A percentile compares a stretch with the other conserved stretches of the same genome.
phyloP scores from a whole-genome alignment of 2,888 invertebrate species.

The Drosophila acutilabella region DNA sequence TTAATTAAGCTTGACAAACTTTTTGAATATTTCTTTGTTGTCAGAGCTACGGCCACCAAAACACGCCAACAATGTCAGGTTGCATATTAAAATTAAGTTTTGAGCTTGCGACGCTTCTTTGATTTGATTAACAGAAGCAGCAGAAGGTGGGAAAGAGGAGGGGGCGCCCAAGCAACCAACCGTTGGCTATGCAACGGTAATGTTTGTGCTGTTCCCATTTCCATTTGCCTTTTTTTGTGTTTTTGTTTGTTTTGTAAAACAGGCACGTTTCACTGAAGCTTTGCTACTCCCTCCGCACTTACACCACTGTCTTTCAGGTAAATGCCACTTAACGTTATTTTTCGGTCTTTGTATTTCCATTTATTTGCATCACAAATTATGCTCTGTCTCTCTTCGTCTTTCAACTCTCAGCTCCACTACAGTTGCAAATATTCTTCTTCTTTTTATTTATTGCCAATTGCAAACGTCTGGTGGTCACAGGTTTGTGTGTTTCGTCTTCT shows the following conservation, averaged over 20 bases:
- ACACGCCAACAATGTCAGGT: slow-evolving; percentile 7
- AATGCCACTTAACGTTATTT: slow-evolving; percentile 79
- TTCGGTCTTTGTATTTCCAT: slow-evolving; percentile 64
- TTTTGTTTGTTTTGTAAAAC: slow-evolving; percentile 79
- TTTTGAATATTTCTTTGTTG: slow-evolving; percentile 39
- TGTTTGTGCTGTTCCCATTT: slow-evolving; percentile 70
- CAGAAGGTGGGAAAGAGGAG: neutral
- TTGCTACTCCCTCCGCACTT: neutral
- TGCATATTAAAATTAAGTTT: slow-evolving; percentile 65
- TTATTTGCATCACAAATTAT: slow-evolving; percentile 78
- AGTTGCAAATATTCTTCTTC: slow-evolving; percentile 64
- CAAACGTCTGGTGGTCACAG: slow-evolving; percentile 66
- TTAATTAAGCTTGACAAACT: slow-evolving; percentile 59
- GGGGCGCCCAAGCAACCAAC: slow-evolving; percentile 24
- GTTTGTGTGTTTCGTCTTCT: slow-evolving; percentile 29
- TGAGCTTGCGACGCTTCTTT: slow-evolving; percentile 48
- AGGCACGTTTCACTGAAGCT: slow-evolving; percentile 65
- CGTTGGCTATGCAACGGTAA: slow-evolving; percentile 74
- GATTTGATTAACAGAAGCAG: slow-evolving; percentile 60
- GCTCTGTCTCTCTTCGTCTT: slow-evolving; percentile 35
- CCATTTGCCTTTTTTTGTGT: slow-evolving; percentile 24
- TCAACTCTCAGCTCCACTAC: slow-evolving; percentile 22
- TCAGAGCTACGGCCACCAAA: slow-evolving; percentile 32
- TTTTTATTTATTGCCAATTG: slow-evolving; percentile 78
- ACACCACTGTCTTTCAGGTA: slow-evolving; percentile 57